Base-by-base conservation (phyloP, 2,797 vertebrate species). In the Gymnothorax reevesii region DNA sequence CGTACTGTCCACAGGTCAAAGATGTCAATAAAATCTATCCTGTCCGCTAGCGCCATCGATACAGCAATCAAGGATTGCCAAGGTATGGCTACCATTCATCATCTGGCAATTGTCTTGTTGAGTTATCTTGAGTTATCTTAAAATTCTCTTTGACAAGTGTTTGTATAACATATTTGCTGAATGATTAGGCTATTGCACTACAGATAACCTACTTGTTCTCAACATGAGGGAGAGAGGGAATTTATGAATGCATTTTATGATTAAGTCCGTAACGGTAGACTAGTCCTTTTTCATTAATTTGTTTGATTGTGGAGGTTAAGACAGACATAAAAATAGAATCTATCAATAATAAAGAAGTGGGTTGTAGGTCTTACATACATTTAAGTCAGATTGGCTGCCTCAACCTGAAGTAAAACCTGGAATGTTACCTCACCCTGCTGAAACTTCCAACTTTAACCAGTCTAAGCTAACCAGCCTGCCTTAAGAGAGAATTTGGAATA, bases 61-160 rank as follows among this genome's bases (percentile, higher is more conserved):
- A 95, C 94, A 57, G 98, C 98, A 84, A 90, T 99, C 93, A 97
- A 97, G 94, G 98, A 99, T 95, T 99, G 98, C 96, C 97, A 98
- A 99, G 98, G 98, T 99, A 96, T 94, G 88, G 93, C 85, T 90
- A 94, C 92, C 91, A 91, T 90, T 90, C 90, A 88, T 87, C 86
- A 87, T 89, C 55, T 79, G 52, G 77, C 17, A 8, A 80, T 80
- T 75, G 10, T 42, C 33, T 42, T 42, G 33, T 42, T 42, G 33
- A 42, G 33, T 42, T 42, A 42, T 42, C 33, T 42, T 42, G 33
- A 42, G 33, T 42, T 2, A 42, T 42, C 33, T 42, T 42, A 42
- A 42, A 42, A 42, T 42, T 42, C 33, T 42, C 33, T 42, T 42
- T 2, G 33, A 42, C 33, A 42, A 42, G 33, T 42, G 33, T 42